Percentiles rank a stretch among this genome's conserved stretches.
Evolutionary conservation across 1,140 invertebrate genomes (phyloP).

Genomic region (Metopolophium dirhodum): DNA sequence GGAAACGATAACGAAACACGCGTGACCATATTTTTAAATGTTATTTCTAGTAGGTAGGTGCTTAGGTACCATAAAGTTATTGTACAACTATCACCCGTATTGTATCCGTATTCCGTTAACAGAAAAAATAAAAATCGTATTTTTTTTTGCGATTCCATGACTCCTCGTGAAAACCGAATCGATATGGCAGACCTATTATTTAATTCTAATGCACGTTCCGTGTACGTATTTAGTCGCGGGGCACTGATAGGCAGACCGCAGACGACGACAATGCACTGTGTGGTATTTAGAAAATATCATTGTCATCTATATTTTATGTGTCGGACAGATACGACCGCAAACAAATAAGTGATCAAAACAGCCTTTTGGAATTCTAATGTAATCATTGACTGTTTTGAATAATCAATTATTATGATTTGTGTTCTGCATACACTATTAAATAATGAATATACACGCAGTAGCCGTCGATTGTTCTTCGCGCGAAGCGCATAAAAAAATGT

Average conservation of each 20-base stretch:
- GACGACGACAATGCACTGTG: neutral
- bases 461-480: neutral
- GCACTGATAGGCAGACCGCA: neutral
- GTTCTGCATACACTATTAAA: neutral
- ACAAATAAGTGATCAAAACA: neutral
- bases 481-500: neutral
- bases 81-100: too few relatives aligned
- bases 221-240: neutral
- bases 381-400: neutral
- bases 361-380: slow-evolving; percentile 1
- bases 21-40: too few relatives aligned
- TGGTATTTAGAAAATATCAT: neutral
- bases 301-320: neutral
- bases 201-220: neutral
- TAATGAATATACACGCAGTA: neutral
- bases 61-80: too few relatives aligned
- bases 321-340: neutral
- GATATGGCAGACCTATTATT: neutral
- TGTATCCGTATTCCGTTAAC: neutral
- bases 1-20: too few relatives aligned
- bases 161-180: neutral
- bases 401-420: slow-evolving; percentile 5
- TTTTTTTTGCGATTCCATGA: neutral
- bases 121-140: neutral
- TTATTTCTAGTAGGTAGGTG: too few relatives aligned